A percentile compares a stretch with the other conserved stretches of the same genome.
Evolutionary conservation across 2,113 vertebrate genomes (phyloP).

Genomic region (Stercorarius parasiticus): DNA sequence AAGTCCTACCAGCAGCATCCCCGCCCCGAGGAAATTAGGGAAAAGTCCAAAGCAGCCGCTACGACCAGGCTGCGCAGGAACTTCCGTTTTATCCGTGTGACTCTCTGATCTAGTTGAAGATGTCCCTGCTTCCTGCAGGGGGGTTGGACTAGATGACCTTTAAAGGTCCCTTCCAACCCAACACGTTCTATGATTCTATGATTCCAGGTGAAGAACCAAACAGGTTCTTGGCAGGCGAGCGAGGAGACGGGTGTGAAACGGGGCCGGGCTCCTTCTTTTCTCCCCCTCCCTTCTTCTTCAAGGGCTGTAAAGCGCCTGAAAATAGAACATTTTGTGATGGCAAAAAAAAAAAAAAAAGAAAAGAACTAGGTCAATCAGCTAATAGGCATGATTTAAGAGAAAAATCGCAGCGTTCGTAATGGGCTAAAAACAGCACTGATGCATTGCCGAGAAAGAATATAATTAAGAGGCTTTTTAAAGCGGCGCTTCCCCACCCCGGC

Average conservation of each 20-base stretch:
- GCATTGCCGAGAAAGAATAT: constrained; percentile 73
- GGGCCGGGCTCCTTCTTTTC: not conserved
- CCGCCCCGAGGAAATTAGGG: not conserved
- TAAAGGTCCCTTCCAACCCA: no score
- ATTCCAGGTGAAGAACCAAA: not conserved
- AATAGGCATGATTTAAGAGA: constrained; percentile 72
- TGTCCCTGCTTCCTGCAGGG: no score
- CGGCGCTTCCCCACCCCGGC: constrained; percentile 69
- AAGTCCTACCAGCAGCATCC: not conserved
- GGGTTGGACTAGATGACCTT: no score
- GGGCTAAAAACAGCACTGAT: constrained; percentile 75
- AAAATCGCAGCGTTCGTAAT: constrained; percentile 69
- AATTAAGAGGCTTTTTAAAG: constrained; percentile 80
- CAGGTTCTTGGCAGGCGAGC: not conserved
- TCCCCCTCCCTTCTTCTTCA: not conserved
- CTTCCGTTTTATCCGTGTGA: not conserved
- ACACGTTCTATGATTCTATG: no score
- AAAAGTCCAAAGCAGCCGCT: not conserved
- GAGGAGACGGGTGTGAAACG: not conserved
- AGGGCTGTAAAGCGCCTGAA: constrained; percentile 36
- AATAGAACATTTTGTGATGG: constrained; percentile 71
- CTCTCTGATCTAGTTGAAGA: no score
- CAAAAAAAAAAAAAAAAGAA: not conserved
- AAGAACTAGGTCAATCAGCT: constrained; percentile 78
- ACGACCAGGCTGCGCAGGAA: not conserved